Conservation (phyloP, 1,140 invertebrate species). For the Hetaerina americana region DNA sequence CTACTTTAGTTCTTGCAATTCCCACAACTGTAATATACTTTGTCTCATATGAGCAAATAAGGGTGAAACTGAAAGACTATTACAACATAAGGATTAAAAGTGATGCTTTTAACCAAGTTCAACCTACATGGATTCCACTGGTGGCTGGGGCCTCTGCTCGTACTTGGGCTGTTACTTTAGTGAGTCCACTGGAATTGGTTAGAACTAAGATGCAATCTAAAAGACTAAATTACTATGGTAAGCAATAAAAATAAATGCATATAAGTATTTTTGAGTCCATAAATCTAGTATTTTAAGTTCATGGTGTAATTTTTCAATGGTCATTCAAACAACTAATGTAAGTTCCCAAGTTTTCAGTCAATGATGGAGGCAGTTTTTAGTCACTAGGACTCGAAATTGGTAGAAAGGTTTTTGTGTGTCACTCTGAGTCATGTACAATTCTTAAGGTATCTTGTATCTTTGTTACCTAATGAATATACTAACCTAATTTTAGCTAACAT, state of each 20-base stretch:
- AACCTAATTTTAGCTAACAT: too few relatives aligned
- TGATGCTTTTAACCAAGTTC: constrained; percentile 21
- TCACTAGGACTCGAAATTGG: too few relatives aligned
- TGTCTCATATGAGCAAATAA: constrained; percentile 88
- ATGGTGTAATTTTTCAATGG: too few relatives aligned
- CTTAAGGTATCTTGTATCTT: too few relatives aligned
- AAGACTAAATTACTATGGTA: constrained; percentile 57
- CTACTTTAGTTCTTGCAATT: constrained; percentile 89
- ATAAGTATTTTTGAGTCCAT: too few relatives aligned
- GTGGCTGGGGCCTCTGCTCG: constrained; percentile 70
- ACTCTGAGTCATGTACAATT: too few relatives aligned
- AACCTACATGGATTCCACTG: constrained; percentile 64
- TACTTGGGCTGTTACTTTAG: constrained; percentile 68
- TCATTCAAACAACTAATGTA: too few relatives aligned
- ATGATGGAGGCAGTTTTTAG: too few relatives aligned
- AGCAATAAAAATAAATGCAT: background rate
- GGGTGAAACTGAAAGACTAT: constrained; percentile 41
- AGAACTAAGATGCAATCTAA: constrained; percentile 97
- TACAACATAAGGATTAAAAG: constrained; percentile 7
- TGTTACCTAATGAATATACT: too few relatives aligned
- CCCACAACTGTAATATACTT: constrained; percentile 96
- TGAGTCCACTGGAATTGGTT: constrained; percentile 90
- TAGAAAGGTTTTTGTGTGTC: too few relatives aligned
- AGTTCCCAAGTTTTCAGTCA: too few relatives aligned
- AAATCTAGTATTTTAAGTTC: too few relatives aligned